These are phyloP conservation scores for Amniataba percoides DNA, from an alignment of 2,797 vertebrate genomes.

Conservation along the genomic window DNA sequence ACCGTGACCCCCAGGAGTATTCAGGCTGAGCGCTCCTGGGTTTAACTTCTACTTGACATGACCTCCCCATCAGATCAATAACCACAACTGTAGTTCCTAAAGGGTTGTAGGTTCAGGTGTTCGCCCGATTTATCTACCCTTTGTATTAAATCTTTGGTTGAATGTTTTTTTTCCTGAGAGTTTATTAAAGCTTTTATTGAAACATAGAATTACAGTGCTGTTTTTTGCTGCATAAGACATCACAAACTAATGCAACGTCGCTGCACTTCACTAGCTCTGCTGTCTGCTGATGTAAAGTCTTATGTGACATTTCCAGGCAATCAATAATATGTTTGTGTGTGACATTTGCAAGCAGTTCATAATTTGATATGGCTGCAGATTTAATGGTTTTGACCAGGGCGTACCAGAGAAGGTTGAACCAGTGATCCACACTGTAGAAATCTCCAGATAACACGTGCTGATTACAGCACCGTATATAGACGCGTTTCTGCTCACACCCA, in stretches of 20 bases:
- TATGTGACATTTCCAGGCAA: constrained; percentile 76
- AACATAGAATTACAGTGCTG: neutral
- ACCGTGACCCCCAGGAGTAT: constrained; percentile 24
- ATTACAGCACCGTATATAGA: constrained; percentile 54
- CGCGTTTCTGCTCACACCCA: constrained; percentile 33
- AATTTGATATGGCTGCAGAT: constrained; percentile 62
- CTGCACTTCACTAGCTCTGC: constrained; percentile 24
- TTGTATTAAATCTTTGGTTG: neutral
- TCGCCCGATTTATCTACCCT: neutral
- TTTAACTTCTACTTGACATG: constrained; percentile 41
- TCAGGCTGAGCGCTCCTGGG: constrained; percentile 19
- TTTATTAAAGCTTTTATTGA: constrained; percentile 6
- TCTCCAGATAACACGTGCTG: constrained; percentile 56
- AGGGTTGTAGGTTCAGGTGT: constrained; percentile 7
- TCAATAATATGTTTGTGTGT: constrained; percentile 76
- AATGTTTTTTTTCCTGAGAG: constrained; percentile 15
- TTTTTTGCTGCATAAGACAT: constrained; percentile 8
- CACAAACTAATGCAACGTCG: constrained; percentile 32
- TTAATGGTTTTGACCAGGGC: constrained; percentile 70
- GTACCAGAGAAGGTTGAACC: constrained; percentile 67
- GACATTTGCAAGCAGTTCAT: constrained; percentile 78
- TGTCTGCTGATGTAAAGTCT: constrained; percentile 42
- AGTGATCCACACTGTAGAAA: constrained; percentile 68
- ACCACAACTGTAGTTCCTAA: constrained; percentile 16
- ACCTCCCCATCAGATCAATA: constrained; percentile 36